Percentiles rank a stretch among this genome's conserved stretches.
Conservation (phyloP, 2,888 invertebrate species). For the Aleiodes leptofemur region DNA sequence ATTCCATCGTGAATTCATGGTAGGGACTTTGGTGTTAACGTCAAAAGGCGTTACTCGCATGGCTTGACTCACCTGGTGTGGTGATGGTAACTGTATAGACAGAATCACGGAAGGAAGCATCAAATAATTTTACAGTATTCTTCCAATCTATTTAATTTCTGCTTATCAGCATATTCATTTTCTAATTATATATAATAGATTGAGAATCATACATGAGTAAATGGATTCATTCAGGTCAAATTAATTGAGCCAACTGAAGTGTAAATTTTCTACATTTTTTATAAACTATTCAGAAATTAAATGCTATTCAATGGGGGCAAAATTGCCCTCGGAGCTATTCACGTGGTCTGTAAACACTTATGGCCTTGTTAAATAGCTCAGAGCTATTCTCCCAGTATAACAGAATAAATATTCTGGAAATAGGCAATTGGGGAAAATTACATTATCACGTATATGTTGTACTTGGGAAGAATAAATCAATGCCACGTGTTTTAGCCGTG, state of each 20-base stretch:
- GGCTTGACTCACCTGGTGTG: constrained; percentile 67
- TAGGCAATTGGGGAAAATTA: too few relatives aligned
- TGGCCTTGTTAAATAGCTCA: constrained; percentile 62
- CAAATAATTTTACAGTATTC: background rate
- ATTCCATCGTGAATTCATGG: constrained; percentile 39
- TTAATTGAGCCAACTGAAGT: background rate
- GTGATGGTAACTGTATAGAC: constrained; percentile 40
- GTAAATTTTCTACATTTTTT: background rate
- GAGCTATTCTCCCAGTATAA: constrained; percentile 55
- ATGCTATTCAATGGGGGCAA: constrained; percentile 28
- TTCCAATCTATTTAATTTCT: background rate
- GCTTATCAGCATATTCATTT: background rate
- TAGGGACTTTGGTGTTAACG: constrained; percentile 69
- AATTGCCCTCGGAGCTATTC: constrained; percentile 65
- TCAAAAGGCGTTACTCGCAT: constrained; percentile 71
- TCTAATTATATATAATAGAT: background rate
- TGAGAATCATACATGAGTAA: background rate
- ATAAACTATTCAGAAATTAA: background rate
- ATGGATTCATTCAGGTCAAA: background rate
- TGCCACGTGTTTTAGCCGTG: constrained; percentile 60
- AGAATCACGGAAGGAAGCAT: constrained; percentile 29
- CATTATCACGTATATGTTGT: too few relatives aligned
- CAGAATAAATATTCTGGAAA: constrained; percentile 9
- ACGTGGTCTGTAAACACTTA: constrained; percentile 70
- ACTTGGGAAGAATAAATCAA: constrained; percentile 43